A percentile compares a stretch with the other conserved stretches of the same genome.
Evolutionary conservation across 1,140 invertebrate genomes (phyloP).

Genomic region (Drosophila tristis): DNA sequence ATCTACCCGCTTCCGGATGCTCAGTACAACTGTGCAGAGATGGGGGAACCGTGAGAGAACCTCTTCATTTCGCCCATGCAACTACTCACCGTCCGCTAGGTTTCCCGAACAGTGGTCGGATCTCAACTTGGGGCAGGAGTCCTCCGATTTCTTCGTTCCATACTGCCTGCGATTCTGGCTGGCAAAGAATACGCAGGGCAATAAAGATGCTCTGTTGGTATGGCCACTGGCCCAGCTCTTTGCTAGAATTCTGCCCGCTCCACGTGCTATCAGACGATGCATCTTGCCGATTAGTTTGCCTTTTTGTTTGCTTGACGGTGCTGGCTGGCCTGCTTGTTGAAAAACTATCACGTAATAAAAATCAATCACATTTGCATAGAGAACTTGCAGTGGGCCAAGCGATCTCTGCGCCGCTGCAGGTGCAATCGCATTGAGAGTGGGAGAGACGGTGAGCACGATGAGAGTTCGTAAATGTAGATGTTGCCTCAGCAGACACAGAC

Average conservation of each 20-base stretch:
- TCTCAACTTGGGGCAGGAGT: constrained; percentile 3
- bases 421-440: constrained; percentile 15
- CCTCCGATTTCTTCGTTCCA: neutral
- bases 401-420: neutral
- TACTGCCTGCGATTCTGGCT: neutral
- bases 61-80: too few relatives aligned
- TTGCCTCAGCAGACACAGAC: neutral
- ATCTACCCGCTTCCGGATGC: constrained; percentile 56
- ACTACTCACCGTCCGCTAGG: constrained; percentile 36
- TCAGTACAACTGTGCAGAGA: constrained; percentile 36
- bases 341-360: constrained; percentile 27
- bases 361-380: constrained; percentile 10
- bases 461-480: too few relatives aligned
- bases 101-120: constrained; percentile 48
- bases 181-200: neutral
- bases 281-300: constrained; percentile 10
- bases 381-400: constrained; percentile 14
- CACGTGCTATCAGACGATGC: constrained; percentile 8
- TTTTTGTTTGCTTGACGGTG: neutral
- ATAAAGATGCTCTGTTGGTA: neutral
- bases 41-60: neutral
- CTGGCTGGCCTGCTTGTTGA: neutral
- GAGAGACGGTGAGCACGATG: too few relatives aligned
- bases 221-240: neutral
- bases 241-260: constrained; percentile 2